phyloP scores from a whole-genome alignment of 92 coral and sea anemone species.

The Desmophyllum pertusum region DNA sequence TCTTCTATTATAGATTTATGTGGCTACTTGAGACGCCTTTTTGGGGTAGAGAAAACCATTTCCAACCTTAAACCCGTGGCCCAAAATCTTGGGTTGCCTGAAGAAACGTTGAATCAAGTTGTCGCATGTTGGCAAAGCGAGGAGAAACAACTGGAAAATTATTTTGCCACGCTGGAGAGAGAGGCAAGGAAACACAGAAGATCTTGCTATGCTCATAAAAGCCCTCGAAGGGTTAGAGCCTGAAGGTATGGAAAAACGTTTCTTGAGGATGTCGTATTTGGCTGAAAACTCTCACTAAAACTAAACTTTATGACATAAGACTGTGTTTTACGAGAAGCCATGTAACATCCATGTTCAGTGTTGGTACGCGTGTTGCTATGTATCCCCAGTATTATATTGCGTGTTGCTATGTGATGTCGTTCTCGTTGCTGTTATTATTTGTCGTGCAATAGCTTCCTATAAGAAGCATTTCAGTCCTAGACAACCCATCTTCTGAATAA shows the following conservation, averaged over 20 bases:
- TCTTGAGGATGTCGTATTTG: too few relatives aligned
- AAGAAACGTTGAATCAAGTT: background rate
- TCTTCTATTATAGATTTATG: background rate
- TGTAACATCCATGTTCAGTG: too few relatives aligned
- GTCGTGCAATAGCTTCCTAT: too few relatives aligned
- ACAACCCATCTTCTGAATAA: background rate
- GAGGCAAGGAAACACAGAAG: background rate
- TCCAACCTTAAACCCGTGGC: background rate
- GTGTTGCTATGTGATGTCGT: too few relatives aligned
- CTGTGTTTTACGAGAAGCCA: too few relatives aligned
- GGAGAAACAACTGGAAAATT: constrained; percentile 2
- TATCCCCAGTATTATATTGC: too few relatives aligned
- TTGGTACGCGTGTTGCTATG: too few relatives aligned
- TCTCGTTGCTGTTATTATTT: too few relatives aligned
- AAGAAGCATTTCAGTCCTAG: too few relatives aligned
- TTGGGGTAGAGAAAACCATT: background rate
- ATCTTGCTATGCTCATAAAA: background rate
- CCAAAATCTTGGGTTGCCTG: background rate
- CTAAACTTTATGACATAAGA: too few relatives aligned
- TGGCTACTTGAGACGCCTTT: background rate
- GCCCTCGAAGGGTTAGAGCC: background rate
- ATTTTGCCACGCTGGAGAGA: background rate
- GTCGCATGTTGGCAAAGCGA: background rate
- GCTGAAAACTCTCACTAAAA: too few relatives aligned
- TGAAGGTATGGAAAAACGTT: background rate